Evolutionary conservation across 2,888 invertebrate species (phyloP).

Genomic region (Corbicula japonica): DNA sequence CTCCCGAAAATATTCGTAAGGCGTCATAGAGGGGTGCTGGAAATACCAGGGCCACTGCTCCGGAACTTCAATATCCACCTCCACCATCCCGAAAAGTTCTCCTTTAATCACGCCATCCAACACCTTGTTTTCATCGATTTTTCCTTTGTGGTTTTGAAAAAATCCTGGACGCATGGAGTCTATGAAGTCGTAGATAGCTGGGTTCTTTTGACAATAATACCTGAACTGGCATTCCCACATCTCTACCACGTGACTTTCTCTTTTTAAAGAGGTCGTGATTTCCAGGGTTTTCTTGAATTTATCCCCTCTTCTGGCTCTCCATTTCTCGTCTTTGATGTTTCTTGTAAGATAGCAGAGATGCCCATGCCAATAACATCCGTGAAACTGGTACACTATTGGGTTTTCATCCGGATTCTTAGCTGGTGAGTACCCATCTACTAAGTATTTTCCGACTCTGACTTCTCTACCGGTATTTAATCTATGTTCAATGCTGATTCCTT

Average conservation of each 20-base stretch:
- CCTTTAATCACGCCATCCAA: slow-evolving; percentile 45
- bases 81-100: slow-evolving; percentile 48
- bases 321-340: slow-evolving; percentile 37
- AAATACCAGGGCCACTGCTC: slow-evolving; percentile 30
- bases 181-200: slow-evolving; percentile 45
- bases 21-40: slow-evolving; percentile 25
- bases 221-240: slow-evolving; percentile 55
- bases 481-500: slow-evolving; percentile 24
- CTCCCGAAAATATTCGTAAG: slow-evolving; percentile 36
- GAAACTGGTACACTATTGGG: slow-evolving; percentile 43
- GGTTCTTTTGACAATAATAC: slow-evolving; percentile 37
- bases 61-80: too few relatives aligned
- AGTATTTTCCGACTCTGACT: slow-evolving; percentile 37
- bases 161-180: too few relatives aligned
- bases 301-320: too few relatives aligned
- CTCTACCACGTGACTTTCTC: slow-evolving; percentile 30
- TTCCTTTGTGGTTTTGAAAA: too few relatives aligned
- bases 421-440: slow-evolving; percentile 43
- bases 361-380: slow-evolving; percentile 57
- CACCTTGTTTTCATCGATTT: slow-evolving; percentile 29
- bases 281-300: too few relatives aligned
- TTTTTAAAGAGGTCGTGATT: slow-evolving; percentile 31
- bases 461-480: slow-evolving; percentile 33
- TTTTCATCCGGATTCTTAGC: not conserved
- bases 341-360: slow-evolving; percentile 39